Base-by-base conservation (phyloP, 2,113 vertebrate genomes). In the Phrynosoma platyrhinos region DNA sequence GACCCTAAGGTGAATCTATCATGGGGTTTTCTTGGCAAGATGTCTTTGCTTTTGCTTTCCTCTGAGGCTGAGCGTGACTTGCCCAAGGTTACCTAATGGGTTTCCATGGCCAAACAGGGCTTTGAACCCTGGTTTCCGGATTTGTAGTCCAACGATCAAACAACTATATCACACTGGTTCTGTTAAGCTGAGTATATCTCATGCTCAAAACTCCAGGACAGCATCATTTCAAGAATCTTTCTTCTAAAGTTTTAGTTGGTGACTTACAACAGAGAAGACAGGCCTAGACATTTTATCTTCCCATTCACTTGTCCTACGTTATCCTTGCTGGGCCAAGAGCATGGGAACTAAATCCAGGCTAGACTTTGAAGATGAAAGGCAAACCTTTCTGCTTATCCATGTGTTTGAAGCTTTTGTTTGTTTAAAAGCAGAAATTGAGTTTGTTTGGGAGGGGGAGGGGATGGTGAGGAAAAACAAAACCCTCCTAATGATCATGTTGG, bases 331-430 rank as follows among this genome's bases (percentile, higher is more conserved):
- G 84, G 40, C 5, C 42, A 13, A 23, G 80, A 87, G 75, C 53
- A 0, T 42, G 78, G 91, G 82, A 71, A 82, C 86, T 82, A 0
- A 0, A 12, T n/a, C 82, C 1, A 5, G 13, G 86, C 86, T 77
- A 86, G 0, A 90, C 40, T 0, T 27, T 78, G 87, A 88, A 88
- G 9, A 14, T 1, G 84, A 79, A 79, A 90, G 66, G 14, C 69
- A 55, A 88, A 32, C 82, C 23, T 87, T 20, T 62, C n/a, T 58
- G 82, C 69, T 36, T 81, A 62, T 85, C 58, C 1, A 5, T 36
- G 20, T 47, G 79, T 89, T 47, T 91, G 87, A 89, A 93, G 78
- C 91, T 53, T 82, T 82, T 90, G 75, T 84, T 80, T 83, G 30
- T 23, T 62, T 71, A 2, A 25, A 89, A 87, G 83, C 79, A 5